Base-by-base conservation (phyloP, 2,797 vertebrate genomes). In the Pachyuromys duprasi region DNA sequence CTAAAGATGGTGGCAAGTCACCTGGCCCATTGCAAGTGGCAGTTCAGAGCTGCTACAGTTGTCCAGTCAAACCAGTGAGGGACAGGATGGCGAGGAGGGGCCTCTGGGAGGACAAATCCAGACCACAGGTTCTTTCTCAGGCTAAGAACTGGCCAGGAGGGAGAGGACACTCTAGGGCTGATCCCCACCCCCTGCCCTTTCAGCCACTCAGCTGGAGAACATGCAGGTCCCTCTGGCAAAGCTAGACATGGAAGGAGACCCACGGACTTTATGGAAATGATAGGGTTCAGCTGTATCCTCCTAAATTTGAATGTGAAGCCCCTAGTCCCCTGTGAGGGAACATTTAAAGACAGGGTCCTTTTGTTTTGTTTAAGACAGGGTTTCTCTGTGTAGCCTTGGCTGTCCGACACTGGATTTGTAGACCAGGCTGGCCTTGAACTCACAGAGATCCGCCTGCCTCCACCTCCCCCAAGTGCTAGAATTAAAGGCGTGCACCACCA, bases 131-230 rank as follows among this genome's bases (percentile, higher is more conserved):
- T 49, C 70, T 49, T 88, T 33, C 57, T 24, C 60, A 5, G 53
- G 69, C 17, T 28, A 24, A 31, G 36, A 53, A 70, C 20, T 1
- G 2, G 53, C 14, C 0, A 0, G 20, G 80, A 9, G 5, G 11
- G 11, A 17, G 55, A 60, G 18, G 36, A 33, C 14, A 49, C 0
- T 11, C 15, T 36, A n/a, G 24, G n/a, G 45, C 49, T 49, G 75
- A 49, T 24, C 45, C 45, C 63, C n/a, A 31, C 22, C 2, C 24
- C 24, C 2, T n/a, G 63, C 69, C 69, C 86, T 72, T 74, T 33
- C 26, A 55, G 42, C n/a, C 89, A 74, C 72, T 42, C 39, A 2
- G 13, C 88, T 69, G n/a, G 13, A 79, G 45, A 53, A 65, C 45
- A 6, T 18, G 0, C n/a, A 6, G 26, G 15, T n/a, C 84, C 75